Percentiles rank a stretch among this genome's conserved stretches.
These are phyloP conservation scores for Anniella stebbinsi DNA, from an alignment of 2,797 vertebrate genomes.

Conservation along the genomic window DNA sequence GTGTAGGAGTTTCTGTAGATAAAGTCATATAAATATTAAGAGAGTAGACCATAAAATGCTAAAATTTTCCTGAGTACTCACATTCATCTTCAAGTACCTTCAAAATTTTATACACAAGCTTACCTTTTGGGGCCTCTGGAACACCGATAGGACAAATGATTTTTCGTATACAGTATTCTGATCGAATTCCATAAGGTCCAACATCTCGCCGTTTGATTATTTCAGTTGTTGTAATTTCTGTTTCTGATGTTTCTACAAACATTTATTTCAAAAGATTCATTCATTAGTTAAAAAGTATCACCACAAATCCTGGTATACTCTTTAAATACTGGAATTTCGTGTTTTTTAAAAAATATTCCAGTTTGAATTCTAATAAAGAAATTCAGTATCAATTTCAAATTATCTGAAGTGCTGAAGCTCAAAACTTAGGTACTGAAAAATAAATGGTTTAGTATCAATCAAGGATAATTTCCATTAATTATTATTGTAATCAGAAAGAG, in stretches of 20 bases:
- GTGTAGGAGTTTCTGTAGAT: conserved; percentile 93
- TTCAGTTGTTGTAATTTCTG: conserved; percentile 97
- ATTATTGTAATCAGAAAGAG: not conserved
- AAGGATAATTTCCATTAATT: not conserved
- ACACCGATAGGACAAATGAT: conserved; percentile 97
- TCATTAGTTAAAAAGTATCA: conserved; percentile 43
- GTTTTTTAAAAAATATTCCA: not conserved
- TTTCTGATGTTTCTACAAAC: conserved; percentile 94
- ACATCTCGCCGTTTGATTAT: conserved; percentile 98
- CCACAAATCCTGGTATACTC: not conserved
- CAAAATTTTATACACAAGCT: not conserved
- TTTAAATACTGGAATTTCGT: not conserved
- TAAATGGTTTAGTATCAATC: not conserved
- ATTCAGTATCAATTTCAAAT: not conserved
- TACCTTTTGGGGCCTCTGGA: conserved; percentile 96
- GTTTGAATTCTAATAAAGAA: not conserved
- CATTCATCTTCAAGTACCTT: not conserved
- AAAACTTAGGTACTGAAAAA: not conserved
- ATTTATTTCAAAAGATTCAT: conserved; percentile 63
- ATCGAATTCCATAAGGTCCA: conserved; percentile 93
- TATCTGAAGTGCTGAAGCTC: not conserved
- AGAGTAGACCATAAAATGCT: not conserved
- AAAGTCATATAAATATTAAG: conserved; percentile 53
- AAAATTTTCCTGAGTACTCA: not conserved
- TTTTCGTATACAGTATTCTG: conserved; percentile 97